A percentile compares a stretch with the other conserved stretches of the same genome.
Evolutionary conservation across 2,797 vertebrate genomes (phyloP).

Genomic region (Periophthalmus magnuspinnatus): DNA sequence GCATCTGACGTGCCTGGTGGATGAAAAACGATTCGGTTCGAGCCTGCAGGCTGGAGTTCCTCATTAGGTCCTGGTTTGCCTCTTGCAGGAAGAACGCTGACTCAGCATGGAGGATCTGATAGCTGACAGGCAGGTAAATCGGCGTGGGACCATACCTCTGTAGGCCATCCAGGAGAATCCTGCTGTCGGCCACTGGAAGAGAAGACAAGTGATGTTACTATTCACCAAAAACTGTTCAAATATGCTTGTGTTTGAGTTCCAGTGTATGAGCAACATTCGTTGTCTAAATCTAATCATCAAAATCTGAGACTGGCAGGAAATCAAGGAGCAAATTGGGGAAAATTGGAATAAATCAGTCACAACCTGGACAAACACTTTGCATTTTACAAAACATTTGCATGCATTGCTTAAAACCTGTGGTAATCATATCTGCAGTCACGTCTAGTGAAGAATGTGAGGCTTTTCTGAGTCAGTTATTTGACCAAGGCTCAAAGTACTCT

Average conservation of each 20-base stretch:
- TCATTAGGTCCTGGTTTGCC: constrained; percentile 85
- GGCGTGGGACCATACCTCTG: constrained; percentile 84
- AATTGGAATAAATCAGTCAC: constrained; percentile 35
- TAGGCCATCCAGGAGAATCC: constrained; percentile 78
- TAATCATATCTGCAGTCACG: constrained; percentile 44
- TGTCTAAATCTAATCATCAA: constrained; percentile 22
- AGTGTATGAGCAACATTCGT: constrained; percentile 15
- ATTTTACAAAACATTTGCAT: constrained; percentile 58
- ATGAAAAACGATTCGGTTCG: constrained; percentile 89
- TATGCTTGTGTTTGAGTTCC: neutral
- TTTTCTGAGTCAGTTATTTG: neutral
- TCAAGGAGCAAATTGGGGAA: constrained; percentile 33
- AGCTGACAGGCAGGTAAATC: constrained; percentile 91
- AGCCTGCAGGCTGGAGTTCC: constrained; percentile 89
- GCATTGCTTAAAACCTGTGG: constrained; percentile 43
- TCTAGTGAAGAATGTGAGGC: constrained; percentile 51
- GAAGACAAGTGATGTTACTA: constrained; percentile 21
- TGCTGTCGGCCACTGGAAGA: constrained; percentile 80
- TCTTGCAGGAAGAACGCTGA: constrained; percentile 89
- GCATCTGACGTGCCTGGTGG: constrained; percentile 82
- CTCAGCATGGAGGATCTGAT: constrained; percentile 83
- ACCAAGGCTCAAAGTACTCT: too few relatives aligned
- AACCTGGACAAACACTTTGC: constrained; percentile 25
- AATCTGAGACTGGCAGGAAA: constrained; percentile 37
- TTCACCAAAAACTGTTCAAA: constrained; percentile 18